Percentiles rank a stretch among this genome's conserved stretches.
These are phyloP conservation scores for Odontomachus brunneus DNA, from an alignment of 1,140 invertebrate genomes.

Conservation along the genomic window DNA sequence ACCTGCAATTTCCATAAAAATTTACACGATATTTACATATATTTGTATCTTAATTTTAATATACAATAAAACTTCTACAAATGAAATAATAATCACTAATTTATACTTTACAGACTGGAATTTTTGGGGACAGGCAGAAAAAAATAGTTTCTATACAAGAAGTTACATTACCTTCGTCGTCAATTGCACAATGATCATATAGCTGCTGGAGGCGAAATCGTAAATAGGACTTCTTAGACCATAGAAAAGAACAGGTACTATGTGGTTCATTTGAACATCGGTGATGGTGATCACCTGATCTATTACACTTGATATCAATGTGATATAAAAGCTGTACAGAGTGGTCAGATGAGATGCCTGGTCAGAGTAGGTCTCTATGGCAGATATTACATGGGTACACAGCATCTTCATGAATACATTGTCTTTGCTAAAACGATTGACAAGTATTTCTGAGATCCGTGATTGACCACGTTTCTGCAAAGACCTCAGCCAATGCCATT, in stretches of 20 bases:
- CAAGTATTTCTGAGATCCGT: constrained; percentile 89
- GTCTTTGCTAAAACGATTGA: constrained; percentile 88
- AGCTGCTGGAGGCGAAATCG: constrained; percentile 91
- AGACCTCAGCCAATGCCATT: constrained; percentile 92
- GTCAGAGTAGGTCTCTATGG: constrained; percentile 88
- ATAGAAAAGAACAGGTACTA: constrained; percentile 89
- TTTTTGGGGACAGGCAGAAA: background rate
- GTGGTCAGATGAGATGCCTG: constrained; percentile 88
- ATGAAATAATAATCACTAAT: background rate
- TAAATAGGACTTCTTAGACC: constrained; percentile 88
- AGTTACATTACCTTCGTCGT: constrained; percentile 85
- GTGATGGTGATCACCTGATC: constrained; percentile 86
- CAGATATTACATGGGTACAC: constrained; percentile 88
- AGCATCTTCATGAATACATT: constrained; percentile 91
- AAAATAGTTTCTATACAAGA: background rate
- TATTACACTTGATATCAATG: constrained; percentile 89
- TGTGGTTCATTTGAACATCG: constrained; percentile 89
- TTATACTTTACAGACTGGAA: background rate
- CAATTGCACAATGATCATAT: constrained; percentile 91
- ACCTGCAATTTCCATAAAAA: constrained; percentile 67
- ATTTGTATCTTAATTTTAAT: background rate
- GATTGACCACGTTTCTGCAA: constrained; percentile 91
- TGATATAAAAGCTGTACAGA: constrained; percentile 91
- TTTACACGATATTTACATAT: background rate
- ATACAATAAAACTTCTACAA: background rate